These are phyloP conservation scores for Enteromius viviparus DNA, from an alignment of 2,797 vertebrate species.

Conservation along the genomic window DNA sequence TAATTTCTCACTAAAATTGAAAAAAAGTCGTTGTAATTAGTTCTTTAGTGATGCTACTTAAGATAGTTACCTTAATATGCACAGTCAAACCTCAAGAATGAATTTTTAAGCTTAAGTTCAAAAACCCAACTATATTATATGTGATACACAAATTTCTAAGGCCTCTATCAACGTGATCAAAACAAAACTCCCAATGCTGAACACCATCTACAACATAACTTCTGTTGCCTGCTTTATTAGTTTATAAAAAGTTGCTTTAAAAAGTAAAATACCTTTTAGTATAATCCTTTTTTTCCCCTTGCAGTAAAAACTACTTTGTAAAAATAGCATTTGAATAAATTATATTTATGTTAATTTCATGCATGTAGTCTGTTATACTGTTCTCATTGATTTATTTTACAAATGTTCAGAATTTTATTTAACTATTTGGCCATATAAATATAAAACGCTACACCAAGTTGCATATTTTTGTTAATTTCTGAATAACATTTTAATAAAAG, in stretches of 20 bases:
- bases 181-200: not conserved
- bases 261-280: not conserved
- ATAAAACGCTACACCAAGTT: not conserved
- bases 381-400: not conserved
- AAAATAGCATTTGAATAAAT: not conserved
- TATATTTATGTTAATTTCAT: not conserved
- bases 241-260: not conserved
- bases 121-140: not conserved
- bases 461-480: not conserved
- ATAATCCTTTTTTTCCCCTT: not conserved
- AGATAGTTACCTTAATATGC: not conserved
- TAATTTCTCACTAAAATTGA: slow-evolving; percentile 1
- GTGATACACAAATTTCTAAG: not conserved
- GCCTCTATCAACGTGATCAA: not conserved
- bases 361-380: not conserved
- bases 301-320: not conserved
- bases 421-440: not conserved
- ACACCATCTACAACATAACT: not conserved
- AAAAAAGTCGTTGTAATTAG: not conserved
- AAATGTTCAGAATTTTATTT: not conserved
- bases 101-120: not conserved
- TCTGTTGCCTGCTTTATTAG: not conserved
- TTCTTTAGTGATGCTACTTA: not conserved
- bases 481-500: not conserved
- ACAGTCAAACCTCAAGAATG: not conserved